Percentiles rank a stretch among this genome's conserved stretches.
These are phyloP conservation scores for Eutrigla gurnardus DNA, from an alignment of 2,797 vertebrate species.

Conservation along the genomic window DNA sequence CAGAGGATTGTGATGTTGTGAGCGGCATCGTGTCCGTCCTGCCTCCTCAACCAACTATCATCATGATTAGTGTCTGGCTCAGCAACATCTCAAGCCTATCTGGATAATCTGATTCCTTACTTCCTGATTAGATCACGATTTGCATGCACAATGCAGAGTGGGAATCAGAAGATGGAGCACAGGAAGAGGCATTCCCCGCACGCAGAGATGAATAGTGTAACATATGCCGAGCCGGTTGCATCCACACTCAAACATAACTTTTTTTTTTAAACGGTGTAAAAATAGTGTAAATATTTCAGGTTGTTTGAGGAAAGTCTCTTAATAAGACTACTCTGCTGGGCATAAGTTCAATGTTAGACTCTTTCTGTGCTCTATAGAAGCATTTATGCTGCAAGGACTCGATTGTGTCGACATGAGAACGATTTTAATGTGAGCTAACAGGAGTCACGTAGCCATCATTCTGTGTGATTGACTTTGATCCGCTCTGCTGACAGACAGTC, in stretches of 20 bases:
- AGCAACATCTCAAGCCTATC: constrained; percentile 62
- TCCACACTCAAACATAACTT: background rate
- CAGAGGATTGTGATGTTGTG: constrained; percentile 29
- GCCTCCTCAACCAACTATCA: constrained; percentile 39
- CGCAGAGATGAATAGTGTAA: constrained; percentile 36
- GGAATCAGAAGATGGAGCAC: constrained; percentile 51
- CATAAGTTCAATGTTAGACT: constrained; percentile 5
- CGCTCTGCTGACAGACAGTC: background rate
- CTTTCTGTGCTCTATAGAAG: constrained; percentile 37
- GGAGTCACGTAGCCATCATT: constrained; percentile 5
- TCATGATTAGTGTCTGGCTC: constrained; percentile 58
- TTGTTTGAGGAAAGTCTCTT: constrained; percentile 43
- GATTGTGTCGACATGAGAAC: constrained; percentile 1
- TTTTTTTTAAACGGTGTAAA: too few relatives aligned
- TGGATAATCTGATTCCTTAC: constrained; percentile 78
- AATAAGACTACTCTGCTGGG: background rate
- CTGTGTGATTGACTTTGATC: constrained; percentile 26
- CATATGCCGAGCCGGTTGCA: constrained; percentile 8
- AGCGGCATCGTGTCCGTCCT: constrained; percentile 26
- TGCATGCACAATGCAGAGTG: constrained; percentile 64
- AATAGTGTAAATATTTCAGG: constrained; percentile 56
- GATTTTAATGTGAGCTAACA: constrained; percentile 14
- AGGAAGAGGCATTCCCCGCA: constrained; percentile 45
- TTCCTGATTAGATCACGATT: constrained; percentile 85
- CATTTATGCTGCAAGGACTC: constrained; percentile 21